Evolutionary conservation across 2,888 invertebrate species (phyloP), one percentile per base, ranked within the genome.

Genomic region (Chydorus sphaericus): DNA sequence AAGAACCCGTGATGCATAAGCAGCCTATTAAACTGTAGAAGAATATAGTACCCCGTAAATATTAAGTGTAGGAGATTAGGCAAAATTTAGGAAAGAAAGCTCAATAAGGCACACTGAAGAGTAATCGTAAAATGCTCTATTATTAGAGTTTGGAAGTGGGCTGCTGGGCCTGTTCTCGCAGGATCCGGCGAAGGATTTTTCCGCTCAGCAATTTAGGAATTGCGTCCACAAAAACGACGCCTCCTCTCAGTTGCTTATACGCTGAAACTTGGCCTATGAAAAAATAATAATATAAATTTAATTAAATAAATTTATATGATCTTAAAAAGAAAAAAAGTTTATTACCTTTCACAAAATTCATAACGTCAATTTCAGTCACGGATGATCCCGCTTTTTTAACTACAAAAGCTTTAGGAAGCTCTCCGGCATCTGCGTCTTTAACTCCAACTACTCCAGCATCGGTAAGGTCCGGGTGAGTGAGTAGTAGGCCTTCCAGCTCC

Each of bases 381-480:
- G 67, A 64, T 1, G 69, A 66, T 61, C 70, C 71, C 0, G 74
- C 71, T 65, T 80, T 78, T 53, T 73, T 74, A 3, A 86, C 86
- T 8, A 88, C 76, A 68, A 83, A 87, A 0, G 86, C 87, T 60
- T 78, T 63, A 10, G 87, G 86, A 54, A 85, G 69, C 68, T 87
- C 86, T 14, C 88, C 88, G 37, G 81, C 79, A 51, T 66, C 66
- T 64, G 81, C 81, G 68, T 88, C 77, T 0, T 85, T 81, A 53
- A 78, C 67, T 16, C 89, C 91, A 64, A 89, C 77, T 33, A 92
- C 91, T 33, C 84, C 90, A 20, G 78, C 83, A 66, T 91, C 89
- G 56, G 77, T 76, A 52, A 91, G 78, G 55, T 76, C 77, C 1
- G 77, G 73, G 71, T 85, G 80, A 36, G 78, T 78, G 54, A 88